Evolutionary conservation across 2,888 invertebrate genomes (phyloP).

Genomic region (Acleris literana): DNA sequence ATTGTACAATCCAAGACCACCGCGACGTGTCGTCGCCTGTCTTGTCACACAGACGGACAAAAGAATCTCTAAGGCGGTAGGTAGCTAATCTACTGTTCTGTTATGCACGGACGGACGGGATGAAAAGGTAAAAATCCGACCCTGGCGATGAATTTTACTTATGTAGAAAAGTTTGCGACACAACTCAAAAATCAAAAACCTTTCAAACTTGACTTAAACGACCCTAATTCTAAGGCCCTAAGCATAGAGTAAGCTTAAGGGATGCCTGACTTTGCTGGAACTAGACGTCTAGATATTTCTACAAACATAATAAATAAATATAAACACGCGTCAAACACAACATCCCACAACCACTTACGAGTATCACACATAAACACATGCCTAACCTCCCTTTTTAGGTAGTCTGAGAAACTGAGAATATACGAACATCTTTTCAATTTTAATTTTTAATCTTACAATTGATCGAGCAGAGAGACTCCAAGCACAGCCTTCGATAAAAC

Average conservation of each 20-base stretch:
- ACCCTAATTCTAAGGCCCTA: no score
- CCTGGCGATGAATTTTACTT: neutral
- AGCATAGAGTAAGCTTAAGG: no score
- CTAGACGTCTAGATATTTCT: no score
- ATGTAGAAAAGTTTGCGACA: neutral
- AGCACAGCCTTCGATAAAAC: neutral
- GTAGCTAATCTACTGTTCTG: constrained; percentile 21
- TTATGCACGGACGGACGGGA: constrained; percentile 11
- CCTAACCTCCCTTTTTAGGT: no score
- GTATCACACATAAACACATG: no score
- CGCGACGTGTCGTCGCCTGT: constrained; percentile 18
- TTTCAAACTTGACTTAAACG: neutral
- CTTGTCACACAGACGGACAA: constrained; percentile 13
- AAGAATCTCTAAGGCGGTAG: constrained; percentile 13
- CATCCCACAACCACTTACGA: no score
- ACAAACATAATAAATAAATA: no score
- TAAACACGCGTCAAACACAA: no score
- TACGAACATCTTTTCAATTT: no score
- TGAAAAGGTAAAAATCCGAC: constrained; percentile 6
- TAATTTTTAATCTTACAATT: no score
- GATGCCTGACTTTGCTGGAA: no score
- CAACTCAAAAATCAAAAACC: neutral
- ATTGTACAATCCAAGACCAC: constrained; percentile 35
- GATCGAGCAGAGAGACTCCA: neutral
- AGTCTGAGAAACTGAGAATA: no score